These are phyloP conservation scores for Tillus elongatus DNA, from an alignment of 2,888 invertebrate genomes.

Conservation along the genomic window DNA sequence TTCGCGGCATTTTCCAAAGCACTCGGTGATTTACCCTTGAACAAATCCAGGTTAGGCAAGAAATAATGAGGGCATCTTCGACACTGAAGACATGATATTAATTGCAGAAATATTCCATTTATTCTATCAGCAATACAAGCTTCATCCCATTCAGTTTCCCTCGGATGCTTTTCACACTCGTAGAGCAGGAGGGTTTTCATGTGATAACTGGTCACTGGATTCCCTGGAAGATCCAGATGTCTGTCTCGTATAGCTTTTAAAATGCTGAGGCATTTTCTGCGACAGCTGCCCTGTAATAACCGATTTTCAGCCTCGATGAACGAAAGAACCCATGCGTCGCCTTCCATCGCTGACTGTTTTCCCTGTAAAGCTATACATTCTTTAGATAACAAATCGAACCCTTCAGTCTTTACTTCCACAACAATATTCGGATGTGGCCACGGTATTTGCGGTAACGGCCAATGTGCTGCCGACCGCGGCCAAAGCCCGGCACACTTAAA, in stretches of 20 bases:
- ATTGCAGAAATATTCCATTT: conserved; percentile 72
- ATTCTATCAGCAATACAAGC: conserved; percentile 67
- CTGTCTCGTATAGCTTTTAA: conserved; percentile 70
- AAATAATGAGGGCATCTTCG: conserved; percentile 79
- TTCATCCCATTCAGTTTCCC: conserved; percentile 77
- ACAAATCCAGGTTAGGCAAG: conserved; percentile 70
- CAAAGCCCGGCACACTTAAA: conserved; percentile 78
- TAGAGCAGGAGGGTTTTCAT: conserved; percentile 67
- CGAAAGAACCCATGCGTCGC: conserved; percentile 77
- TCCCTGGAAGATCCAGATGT: conserved; percentile 65
- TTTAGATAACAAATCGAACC: conserved; percentile 72
- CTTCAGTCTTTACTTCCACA: conserved; percentile 73
- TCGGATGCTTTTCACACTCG: conserved; percentile 81
- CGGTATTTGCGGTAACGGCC: conserved; percentile 68
- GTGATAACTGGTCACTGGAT: conserved; percentile 71
- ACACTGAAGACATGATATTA: conserved; percentile 79
- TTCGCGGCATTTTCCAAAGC: conserved; percentile 73
- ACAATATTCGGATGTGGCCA: conserved; percentile 76
- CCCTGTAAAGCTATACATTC: conserved; percentile 61
- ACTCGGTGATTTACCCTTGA: conserved; percentile 68
- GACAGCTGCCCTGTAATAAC: conserved; percentile 62
- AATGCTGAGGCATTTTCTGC: conserved; percentile 66
- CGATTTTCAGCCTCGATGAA: conserved; percentile 71
- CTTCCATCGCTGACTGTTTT: conserved; percentile 69
- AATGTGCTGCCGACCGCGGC: conserved; percentile 74